Conservation (phyloP, 2,888 invertebrate genomes). For the Eupithecia abbreviata region DNA sequence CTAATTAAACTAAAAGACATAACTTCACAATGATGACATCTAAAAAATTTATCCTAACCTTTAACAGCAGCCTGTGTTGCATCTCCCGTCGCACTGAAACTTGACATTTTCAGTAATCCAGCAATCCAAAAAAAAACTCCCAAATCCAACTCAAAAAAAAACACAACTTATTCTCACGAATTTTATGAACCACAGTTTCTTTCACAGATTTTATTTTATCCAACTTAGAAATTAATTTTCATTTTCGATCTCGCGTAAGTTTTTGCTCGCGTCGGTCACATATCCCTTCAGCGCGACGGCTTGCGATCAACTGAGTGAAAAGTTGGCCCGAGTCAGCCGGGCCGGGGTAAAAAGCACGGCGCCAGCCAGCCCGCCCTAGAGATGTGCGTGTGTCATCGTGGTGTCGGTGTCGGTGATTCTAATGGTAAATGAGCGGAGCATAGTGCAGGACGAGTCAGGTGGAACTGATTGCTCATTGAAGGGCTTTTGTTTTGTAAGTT, state of each 20-base stretch:
- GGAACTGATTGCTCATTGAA: constrained; percentile 1
- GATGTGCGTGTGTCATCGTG: constrained; percentile 64
- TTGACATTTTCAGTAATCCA: constrained; percentile 69
- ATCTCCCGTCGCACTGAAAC: constrained; percentile 64
- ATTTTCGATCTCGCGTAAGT: constrained; percentile 57
- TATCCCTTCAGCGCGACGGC: constrained; percentile 58
- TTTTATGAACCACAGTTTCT: constrained; percentile 18
- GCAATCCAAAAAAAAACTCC: constrained; percentile 53
- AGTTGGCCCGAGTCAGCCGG: constrained; percentile 61
- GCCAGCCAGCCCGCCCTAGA: constrained; percentile 82
- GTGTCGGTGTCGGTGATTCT: constrained; percentile 44
- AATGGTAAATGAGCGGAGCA: neutral
- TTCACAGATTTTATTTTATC: constrained; percentile 46
- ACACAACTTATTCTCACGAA: neutral
- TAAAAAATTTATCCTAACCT: constrained; percentile 57
- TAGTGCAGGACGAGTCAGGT: constrained; percentile 1
- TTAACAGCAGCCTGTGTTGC: constrained; percentile 67
- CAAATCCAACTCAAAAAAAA: constrained; percentile 40
- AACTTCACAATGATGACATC: neutral
- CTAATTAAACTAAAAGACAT: neutral
- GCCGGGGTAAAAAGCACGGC: constrained; percentile 81
- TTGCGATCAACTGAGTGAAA: constrained; percentile 70
- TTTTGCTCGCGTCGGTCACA: constrained; percentile 47
- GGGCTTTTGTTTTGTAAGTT: no score
- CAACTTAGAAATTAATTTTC: constrained; percentile 45